Base-by-base conservation (phyloP, 1,140 invertebrate genomes). In the Sitophilus oryzae region DNA sequence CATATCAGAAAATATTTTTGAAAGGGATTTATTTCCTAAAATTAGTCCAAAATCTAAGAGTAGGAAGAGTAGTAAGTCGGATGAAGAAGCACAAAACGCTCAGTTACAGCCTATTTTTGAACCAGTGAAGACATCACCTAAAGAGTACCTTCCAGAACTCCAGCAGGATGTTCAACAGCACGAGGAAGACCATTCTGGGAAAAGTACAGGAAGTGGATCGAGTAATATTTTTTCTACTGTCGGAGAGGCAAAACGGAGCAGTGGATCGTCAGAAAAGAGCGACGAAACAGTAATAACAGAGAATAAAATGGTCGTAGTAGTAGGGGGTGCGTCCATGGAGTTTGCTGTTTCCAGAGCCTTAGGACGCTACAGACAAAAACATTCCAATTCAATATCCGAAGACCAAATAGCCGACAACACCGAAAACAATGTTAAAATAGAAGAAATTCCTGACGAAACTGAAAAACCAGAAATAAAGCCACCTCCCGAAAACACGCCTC, bases 271-370 rank as follows among this genome's bases (percentile, higher is more conserved):
- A 16, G 77, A 79, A 41, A 77, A 77, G 60, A 68, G 71, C 21
- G 74, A 75, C 11, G 78, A 79, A 63, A 70, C 72, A 8, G 54
- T 55, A 1, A 63, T 61, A 11, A 66, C 59, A 40, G 69, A 71
- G 22, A 65, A 38, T 35, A 67, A 69, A 56, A 65, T 67, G 38
- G 63, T 79, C 20, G 76, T 77, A 2, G 75, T 76, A 6, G 79
- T 80, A 10, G 23, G 75, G 37, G 81, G 82, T 25, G 78, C 82
- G 3, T 84, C 82, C 44, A 81, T 88, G 79, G 87, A 91, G 71
- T 91, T 91, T 70, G 88, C 88, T 0, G 89, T 89, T 2, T 90
- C 87, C 0, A 73, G 88, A 64, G 88, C 88, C 1, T 71, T 91
- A 30, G 87, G 86, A 19, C 89, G 89, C 74, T 91, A 90, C 69